phyloP scores from a whole-genome alignment of 2,797 vertebrate genomes.

The Galagoides demidoff region DNA sequence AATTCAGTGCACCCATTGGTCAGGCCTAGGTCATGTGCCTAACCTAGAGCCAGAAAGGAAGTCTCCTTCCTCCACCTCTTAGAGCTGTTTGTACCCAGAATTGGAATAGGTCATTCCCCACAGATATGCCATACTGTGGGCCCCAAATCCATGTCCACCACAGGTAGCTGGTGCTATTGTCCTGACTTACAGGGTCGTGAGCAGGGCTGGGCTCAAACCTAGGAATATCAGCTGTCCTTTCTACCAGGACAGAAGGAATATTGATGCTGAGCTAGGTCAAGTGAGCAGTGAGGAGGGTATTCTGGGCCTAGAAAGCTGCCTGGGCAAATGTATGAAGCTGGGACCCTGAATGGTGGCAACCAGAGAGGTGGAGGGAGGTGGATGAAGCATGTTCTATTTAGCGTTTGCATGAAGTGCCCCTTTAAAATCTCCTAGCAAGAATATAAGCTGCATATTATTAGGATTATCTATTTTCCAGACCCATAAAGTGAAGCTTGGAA shows the following conservation, averaged over 20 bases:
- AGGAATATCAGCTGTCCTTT: not conserved
- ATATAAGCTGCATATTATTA: not conserved
- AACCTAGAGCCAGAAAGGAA: not conserved
- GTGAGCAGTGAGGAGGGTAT: not conserved
- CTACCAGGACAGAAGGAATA: not conserved
- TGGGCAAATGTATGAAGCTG: not conserved
- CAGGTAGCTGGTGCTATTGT: not conserved
- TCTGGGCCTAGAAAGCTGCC: not conserved
- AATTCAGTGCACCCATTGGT: not conserved
- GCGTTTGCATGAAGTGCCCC: not conserved
- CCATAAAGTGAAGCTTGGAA: not conserved
- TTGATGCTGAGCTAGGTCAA: not conserved
- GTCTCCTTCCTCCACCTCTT: not conserved
- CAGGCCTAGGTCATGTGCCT: not conserved
- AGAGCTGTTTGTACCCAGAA: not conserved
- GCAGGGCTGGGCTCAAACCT: not conserved
- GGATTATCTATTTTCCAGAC: not conserved
- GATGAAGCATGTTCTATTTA: not conserved
- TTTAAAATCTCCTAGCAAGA: not conserved
- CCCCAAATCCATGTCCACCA: not conserved
- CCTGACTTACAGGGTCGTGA: not conserved
- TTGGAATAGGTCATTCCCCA: not conserved
- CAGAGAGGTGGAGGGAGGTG: not conserved
- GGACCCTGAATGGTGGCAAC: not conserved
- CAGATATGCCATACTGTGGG: no score